Evolutionary conservation across 2,888 invertebrate species (phyloP), one percentile per base, ranked within the genome.

Genomic region (Horisme vitalbata): DNA sequence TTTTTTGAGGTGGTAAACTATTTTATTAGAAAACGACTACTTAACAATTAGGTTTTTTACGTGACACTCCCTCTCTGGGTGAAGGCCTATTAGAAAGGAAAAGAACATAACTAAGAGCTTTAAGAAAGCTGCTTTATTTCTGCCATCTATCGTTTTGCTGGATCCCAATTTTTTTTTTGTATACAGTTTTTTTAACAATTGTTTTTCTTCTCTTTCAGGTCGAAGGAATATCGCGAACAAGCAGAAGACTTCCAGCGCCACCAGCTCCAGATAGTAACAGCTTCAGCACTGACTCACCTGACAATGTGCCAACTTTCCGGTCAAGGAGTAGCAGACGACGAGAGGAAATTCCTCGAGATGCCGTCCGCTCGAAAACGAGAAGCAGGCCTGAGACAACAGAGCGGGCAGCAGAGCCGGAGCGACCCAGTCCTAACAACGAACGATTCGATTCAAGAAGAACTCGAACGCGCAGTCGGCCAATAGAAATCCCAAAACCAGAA

Each of bases 401-500:
- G 24, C 55, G 55, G 34, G 59, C 67, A 52, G 57, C 62, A 28
- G 68, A 70, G 54, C 61, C 67, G 23, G 52, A 55, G 54, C 60
- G 68, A 54, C 45, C 68, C 47, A 62, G 68, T 56, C 68, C 55
- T 57, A 71, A 66, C 41, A 82, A 72, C 71, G 84, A 84, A 72
- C 77, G 79, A 75, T 81, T 82, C 52, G 77, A 83, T 66, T 78
- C 81, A 13, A 78, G 80, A 75, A 83, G 75, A 65, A 79, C 78
- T 30, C 79, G 88, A 65, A 71, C 82, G 37, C 81, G 84, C 24
- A 79, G 69, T 52, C 78, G 74, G 64, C 64, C 73, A 9, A 51
- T 57, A 26, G 66, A 69, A 46, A 67, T 52, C 26, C 68, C 70
- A 60, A 52, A 57, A 53, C 64, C 58, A 48, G 71, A 69, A 54